Base-by-base conservation (phyloP, 2,797 vertebrate species). In the Fistularia tabacaria region DNA sequence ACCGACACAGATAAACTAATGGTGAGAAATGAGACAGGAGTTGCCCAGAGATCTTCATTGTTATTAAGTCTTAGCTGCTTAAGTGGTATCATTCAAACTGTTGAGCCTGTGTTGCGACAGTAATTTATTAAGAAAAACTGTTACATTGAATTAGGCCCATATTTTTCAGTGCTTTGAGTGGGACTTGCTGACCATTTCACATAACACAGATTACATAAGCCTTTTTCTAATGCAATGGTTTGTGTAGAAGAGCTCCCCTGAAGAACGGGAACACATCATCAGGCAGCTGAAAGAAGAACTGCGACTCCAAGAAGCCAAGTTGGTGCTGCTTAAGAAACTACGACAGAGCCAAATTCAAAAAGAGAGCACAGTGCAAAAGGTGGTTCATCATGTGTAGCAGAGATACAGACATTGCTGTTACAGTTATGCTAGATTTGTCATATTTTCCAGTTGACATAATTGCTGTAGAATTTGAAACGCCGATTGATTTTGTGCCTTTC, bases 311-410 rank as follows among this genome's bases (percentile, higher is more conserved):
- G 97, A 99, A 85, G 97, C 97, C 56, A 99, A 97, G 57, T 90
- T 99, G 2, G 95, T 99, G 51, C 81, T 99, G 51, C 86, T 99
- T 15, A 99, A 99, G 80, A 99, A 99, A 55, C 79, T 99, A 3
- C 87, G 97, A n/a, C 97, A 99, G 71, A 99, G 97, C 77, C 97
- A 99, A 76, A 96, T 95, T 67, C 97, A 99, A 84, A 99, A 99
- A 80, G 97, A 98, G 79, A 91, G 90, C 56, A 82, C 89, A 0
- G 74, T 89, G 1, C 93, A 94, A 79, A 98, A 98, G 95, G 96
- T 97, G 77, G 57, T 42, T 38, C n/a, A 6, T 8, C 37, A 50
- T 12, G 47, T 11, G 0, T 10, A 46, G 12, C 39, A 15, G 0
- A 7, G 25, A 36, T 11, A 25, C 10, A 50, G 13, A 9, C 9